These are phyloP conservation scores for Vanacampus margaritifer DNA, from an alignment of 2,113 vertebrate genomes.

Conservation along the genomic window DNA sequence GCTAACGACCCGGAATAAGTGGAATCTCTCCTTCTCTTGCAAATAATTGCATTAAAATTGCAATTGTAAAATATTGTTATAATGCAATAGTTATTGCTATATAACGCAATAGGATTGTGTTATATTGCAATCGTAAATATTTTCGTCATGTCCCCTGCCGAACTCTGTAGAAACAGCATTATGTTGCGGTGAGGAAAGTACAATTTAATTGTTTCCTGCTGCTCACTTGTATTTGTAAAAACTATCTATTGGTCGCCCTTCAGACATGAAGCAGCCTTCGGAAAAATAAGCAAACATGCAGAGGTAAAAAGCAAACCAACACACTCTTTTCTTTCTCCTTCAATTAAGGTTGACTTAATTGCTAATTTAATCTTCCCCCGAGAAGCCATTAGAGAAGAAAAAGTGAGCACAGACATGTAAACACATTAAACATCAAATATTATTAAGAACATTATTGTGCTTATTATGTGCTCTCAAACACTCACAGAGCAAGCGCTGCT, in stretches of 20 bases:
- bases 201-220: neutral
- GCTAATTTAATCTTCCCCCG: conserved; percentile 54
- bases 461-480: conserved; percentile 31
- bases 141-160: too few relatives aligned
- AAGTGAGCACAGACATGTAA: conserved; percentile 44
- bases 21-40: too few relatives aligned
- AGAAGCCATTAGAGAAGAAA: conserved; percentile 50
- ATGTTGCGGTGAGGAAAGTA: neutral
- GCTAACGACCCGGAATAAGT: too few relatives aligned
- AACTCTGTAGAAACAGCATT: too few relatives aligned
- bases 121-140: too few relatives aligned
- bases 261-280: conserved; percentile 1
- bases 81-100: too few relatives aligned
- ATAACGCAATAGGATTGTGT: too few relatives aligned
- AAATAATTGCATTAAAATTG: too few relatives aligned
- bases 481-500: conserved; percentile 55
- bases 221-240: conserved; percentile 14
- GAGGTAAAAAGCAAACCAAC: conserved; percentile 1
- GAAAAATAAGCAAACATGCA: conserved; percentile 10
- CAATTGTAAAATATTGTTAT: too few relatives aligned
- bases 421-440: conserved; percentile 53
- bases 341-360: conserved; percentile 61
- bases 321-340: conserved; percentile 24
- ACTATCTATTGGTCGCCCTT: neutral
- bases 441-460: conserved; percentile 4